Evolutionary conservation across 1,140 invertebrate genomes (phyloP), one percentile per base, ranked within the genome.

Genomic region (Platyscapa corneri): DNA sequence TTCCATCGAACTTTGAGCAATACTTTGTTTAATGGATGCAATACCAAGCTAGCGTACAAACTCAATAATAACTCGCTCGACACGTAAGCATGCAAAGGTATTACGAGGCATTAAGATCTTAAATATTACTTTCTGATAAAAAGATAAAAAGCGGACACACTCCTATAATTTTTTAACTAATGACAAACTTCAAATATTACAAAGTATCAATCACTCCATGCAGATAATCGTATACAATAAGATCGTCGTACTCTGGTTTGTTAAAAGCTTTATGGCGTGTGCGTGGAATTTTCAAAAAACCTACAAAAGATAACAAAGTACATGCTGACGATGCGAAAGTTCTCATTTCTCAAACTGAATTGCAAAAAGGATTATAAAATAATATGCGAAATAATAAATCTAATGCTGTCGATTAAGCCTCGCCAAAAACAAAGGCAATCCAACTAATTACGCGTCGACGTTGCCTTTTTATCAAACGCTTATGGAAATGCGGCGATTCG

Each of bases 41-140:
- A 42, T 42, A 74, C 39, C 39, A 42, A 74, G 27, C 70, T 23
- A 74, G 39, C 18, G 27, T 42, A 74, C 20, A 42, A 42, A 12
- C 42, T 74, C 7, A 70, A 70, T 74, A 39, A 74, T 74, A 34
- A 70, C 8, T 12, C 30, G 42, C n/a, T 42, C 37, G 39, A 42
- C 27, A 42, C 67, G 37, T 42, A 42, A 74, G 70, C 70, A 74
- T 74, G 70, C 70, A 74, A 74, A 42, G 2, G 1, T 74, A 42
- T 74, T 42, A 42, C n/a, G 12, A 74, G 70, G 70, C 70, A 74
- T 39, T 74, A 74, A 42, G 42, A 74, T 74, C 42, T 42, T 42
- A 74, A 74, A 10, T 74, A 27, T 42, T 74, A 74, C 37, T 42
- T 74, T 74, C 27, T 3, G n/a, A 74, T 42, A 42, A n/a, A n/a